Conservation (phyloP, 1,140 invertebrate species). For the Danaus plexippus region DNA sequence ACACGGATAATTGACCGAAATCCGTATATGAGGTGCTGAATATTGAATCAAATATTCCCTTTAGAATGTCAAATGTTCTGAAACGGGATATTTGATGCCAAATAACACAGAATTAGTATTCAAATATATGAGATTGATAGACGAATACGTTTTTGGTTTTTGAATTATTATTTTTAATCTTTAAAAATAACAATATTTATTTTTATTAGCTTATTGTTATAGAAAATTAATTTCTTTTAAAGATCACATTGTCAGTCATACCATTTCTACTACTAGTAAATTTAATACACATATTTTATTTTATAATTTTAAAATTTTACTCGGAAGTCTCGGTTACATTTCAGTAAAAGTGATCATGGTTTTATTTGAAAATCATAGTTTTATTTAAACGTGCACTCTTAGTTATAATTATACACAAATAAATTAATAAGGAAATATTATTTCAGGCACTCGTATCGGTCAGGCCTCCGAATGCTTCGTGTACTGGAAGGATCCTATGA, state of each 20-base stretch:
- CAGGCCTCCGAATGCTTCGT: constrained; percentile 99
- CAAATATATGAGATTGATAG: too few relatives aligned
- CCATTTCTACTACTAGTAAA: too few relatives aligned
- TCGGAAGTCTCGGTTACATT: too few relatives aligned
- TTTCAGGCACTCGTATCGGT: constrained; percentile 92
- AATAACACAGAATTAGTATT: background rate
- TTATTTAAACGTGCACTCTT: background rate
- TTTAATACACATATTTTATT: too few relatives aligned
- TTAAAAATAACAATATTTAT: too few relatives aligned
- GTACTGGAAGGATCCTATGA: constrained; percentile 97
- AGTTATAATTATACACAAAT: background rate
- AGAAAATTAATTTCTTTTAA: too few relatives aligned
- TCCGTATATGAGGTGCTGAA: constrained; percentile 22
- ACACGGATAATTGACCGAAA: constrained; percentile 46
- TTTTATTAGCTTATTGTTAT: too few relatives aligned
- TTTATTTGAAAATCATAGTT: background rate
- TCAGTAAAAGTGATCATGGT: too few relatives aligned
- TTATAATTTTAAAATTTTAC: too few relatives aligned
- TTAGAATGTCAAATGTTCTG: constrained; percentile 7
- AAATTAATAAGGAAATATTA: constrained; percentile 1
- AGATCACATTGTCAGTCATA: too few relatives aligned
- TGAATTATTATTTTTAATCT: too few relatives aligned
- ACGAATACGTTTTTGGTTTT: too few relatives aligned
- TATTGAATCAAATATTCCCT: constrained; percentile 19
- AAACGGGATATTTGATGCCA: background rate